Evolutionary conservation across 2,113 vertebrate species (phyloP).

Genomic region (Eolophus roseicapilla): DNA sequence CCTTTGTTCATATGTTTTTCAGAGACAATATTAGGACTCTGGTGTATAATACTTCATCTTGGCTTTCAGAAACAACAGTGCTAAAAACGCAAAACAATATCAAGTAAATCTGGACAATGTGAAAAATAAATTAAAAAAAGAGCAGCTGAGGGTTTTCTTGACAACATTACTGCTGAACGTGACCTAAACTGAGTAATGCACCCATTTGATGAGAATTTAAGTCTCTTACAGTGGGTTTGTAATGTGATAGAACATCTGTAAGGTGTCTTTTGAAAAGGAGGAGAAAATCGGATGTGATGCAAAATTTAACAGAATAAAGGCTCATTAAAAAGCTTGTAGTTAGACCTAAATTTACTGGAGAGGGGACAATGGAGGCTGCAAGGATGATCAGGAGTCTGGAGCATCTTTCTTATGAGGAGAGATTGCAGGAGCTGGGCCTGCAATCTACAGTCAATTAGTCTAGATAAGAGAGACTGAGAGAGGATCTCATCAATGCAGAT

Average conservation of each 20-base stretch:
- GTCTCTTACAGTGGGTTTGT: not conserved
- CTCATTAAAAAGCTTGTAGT: not conserved
- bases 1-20: not conserved
- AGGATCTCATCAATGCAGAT: not conserved
- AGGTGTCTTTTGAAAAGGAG: not conserved
- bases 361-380: not conserved
- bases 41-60: not conserved
- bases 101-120: not conserved
- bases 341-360: not conserved
- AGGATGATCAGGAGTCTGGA: not conserved
- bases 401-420: not conserved
- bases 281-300: not conserved
- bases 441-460: not conserved
- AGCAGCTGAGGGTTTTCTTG: not conserved
- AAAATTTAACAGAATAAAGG: not conserved
- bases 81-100: not conserved
- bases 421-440: not conserved
- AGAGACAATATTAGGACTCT: not conserved
- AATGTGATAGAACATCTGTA: not conserved
- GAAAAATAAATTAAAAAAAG: not conserved
- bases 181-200: not conserved
- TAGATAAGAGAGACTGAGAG: not conserved
- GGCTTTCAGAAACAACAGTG: not conserved
- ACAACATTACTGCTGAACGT: not conserved
- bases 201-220: not conserved